phyloP scores from a whole-genome alignment of 2,888 invertebrate genomes.

The Phrixothrix hirtus region DNA sequence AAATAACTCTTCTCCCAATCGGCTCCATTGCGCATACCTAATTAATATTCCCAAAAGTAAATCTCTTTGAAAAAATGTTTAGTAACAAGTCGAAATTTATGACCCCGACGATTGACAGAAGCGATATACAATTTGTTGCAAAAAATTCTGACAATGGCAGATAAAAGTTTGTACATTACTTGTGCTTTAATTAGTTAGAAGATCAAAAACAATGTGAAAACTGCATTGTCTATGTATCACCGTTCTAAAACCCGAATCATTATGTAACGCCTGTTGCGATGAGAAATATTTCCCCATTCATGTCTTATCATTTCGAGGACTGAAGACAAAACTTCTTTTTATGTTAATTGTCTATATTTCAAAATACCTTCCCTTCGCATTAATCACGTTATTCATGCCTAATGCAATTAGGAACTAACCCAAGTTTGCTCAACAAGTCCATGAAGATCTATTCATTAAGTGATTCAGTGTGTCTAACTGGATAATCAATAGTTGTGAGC shows the following conservation, averaged over 20 bases:
- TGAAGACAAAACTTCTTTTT: background rate
- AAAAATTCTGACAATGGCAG: too few relatives aligned
- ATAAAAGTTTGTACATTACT: constrained; percentile 2
- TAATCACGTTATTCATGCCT: background rate
- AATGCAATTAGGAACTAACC: background rate
- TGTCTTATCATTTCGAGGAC: background rate
- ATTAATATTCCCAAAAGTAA: too few relatives aligned
- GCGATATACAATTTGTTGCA: too few relatives aligned
- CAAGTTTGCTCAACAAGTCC: background rate
- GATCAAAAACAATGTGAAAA: constrained; percentile 6
- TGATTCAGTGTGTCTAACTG: background rate
- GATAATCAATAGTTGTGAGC: background rate
- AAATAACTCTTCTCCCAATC: too few relatives aligned
- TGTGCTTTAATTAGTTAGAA: background rate
- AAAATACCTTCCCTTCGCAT: background rate
- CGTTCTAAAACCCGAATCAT: constrained; percentile 1
- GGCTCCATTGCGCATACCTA: too few relatives aligned
- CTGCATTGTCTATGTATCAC: constrained; percentile 1
- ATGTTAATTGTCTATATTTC: too few relatives aligned
- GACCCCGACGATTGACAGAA: too few relatives aligned
- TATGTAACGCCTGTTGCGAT: constrained; percentile 1
- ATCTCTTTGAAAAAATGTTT: too few relatives aligned
- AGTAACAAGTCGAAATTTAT: too few relatives aligned
- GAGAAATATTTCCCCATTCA: constrained; percentile 4
- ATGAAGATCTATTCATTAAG: background rate